These are phyloP conservation scores for Epinotia ramella DNA, from an alignment of 2,888 invertebrate genomes.

Conservation along the genomic window DNA sequence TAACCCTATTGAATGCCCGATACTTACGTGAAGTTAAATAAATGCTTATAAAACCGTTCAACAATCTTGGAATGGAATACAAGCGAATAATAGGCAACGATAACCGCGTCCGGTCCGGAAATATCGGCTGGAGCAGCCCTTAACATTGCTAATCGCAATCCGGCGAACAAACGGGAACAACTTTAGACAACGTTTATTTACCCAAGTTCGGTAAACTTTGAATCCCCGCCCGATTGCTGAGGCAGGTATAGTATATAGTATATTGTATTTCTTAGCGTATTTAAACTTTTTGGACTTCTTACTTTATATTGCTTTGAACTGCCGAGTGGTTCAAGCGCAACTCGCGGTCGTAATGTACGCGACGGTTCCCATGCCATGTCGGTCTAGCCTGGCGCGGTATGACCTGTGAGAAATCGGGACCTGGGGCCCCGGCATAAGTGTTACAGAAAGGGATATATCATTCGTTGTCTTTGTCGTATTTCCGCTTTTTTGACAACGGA, in stretches of 20 bases:
- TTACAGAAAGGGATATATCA: too few relatives aligned
- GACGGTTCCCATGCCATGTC: too few relatives aligned
- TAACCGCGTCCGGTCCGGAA: conserved; percentile 34
- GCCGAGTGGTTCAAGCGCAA: too few relatives aligned
- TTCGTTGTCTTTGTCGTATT: too few relatives aligned
- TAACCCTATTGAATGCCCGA: not conserved
- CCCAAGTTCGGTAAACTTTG: conserved; percentile 34
- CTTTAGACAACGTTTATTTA: conserved; percentile 41
- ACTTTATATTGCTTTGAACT: not conserved
- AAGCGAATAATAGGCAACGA: conserved; percentile 25
- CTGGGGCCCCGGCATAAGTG: too few relatives aligned
- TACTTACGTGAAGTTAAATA: not conserved
- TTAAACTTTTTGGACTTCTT: not conserved
- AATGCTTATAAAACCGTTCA: not conserved
- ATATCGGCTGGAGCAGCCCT: conserved; percentile 28
- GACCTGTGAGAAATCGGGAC: too few relatives aligned
- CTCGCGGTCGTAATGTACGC: too few relatives aligned
- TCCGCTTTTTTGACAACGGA: too few relatives aligned
- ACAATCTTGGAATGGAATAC: conserved; percentile 14
- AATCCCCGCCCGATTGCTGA: conserved; percentile 14
- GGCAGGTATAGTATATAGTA: not conserved
- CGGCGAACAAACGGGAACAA: conserved; percentile 40
- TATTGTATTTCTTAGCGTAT: not conserved
- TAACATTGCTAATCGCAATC: conserved; percentile 39
- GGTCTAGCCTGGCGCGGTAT: too few relatives aligned